phyloP scores from a whole-genome alignment of 2,797 vertebrate genomes.

The Channallabes apus region DNA sequence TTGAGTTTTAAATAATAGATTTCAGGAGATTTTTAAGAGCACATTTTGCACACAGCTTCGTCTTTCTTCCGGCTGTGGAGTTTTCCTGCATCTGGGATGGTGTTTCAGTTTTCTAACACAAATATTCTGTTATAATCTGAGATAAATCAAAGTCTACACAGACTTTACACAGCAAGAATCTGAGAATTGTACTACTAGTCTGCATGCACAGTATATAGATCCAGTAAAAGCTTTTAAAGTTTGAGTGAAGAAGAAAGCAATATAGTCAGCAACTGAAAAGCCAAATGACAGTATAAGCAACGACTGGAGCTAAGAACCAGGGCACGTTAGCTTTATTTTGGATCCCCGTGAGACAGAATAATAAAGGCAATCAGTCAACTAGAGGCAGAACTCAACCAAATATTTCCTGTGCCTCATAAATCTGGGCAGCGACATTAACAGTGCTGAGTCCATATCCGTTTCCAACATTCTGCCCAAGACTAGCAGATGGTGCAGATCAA shows the following conservation, averaged over 20 bases:
- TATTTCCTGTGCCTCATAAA: constrained; percentile 48
- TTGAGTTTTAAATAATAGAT: background rate
- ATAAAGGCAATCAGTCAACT: constrained; percentile 36
- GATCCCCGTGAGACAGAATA: constrained; percentile 23
- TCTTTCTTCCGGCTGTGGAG: background rate
- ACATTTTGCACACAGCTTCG: background rate
- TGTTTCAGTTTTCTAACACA: background rate
- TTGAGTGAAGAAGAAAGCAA: background rate
- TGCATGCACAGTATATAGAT: too few species aligned
- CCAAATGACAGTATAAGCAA: constrained; percentile 12
- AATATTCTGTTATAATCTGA: background rate
- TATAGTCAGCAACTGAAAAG: constrained; percentile 12
- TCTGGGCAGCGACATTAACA: constrained; percentile 41
- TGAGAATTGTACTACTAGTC: background rate
- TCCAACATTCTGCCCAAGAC: constrained; percentile 29
- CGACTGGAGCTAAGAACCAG: constrained; percentile 1
- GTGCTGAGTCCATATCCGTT: constrained; percentile 55
- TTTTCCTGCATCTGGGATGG: background rate
- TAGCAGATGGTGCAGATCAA: constrained; percentile 51
- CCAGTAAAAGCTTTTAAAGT: background rate
- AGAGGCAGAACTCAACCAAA: constrained; percentile 35
- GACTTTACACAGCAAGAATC: background rate
- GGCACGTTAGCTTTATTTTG: constrained; percentile 35
- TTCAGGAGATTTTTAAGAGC: too few species aligned
- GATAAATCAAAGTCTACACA: background rate